phyloP scores from a whole-genome alignment of 2,113 vertebrate genomes.

The Vidua macroura region DNA sequence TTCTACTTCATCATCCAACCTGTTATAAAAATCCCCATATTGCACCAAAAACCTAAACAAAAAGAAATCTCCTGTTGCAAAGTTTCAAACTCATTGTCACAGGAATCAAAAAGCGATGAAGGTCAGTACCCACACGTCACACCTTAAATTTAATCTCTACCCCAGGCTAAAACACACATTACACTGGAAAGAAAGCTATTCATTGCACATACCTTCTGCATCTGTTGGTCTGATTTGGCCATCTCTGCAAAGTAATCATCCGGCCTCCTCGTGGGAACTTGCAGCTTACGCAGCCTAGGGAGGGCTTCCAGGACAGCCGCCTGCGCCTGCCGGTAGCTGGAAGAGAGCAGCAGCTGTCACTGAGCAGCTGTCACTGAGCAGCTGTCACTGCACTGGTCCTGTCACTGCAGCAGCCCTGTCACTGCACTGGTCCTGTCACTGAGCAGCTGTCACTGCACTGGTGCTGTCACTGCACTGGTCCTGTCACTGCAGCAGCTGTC shows the following conservation, averaged over 20 bases:
- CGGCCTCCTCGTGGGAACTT: slow-evolving; percentile 85
- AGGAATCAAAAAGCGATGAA: neutral
- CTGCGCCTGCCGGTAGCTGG: slow-evolving; percentile 92
- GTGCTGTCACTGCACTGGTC: neutral
- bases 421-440: fast-evolving
- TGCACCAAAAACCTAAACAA: neutral
- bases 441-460: neutral
- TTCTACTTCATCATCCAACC: neutral
- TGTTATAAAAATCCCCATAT: neutral
- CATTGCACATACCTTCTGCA: slow-evolving; percentile 88
- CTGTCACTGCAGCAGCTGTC: neutral
- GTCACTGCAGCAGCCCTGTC: fast-evolving
- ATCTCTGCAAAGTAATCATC: slow-evolving; percentile 98
- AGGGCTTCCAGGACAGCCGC: slow-evolving; percentile 85
- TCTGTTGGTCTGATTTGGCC: slow-evolving; percentile 97
- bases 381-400: neutral
- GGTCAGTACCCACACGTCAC: neutral
- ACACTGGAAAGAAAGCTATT: neutral
- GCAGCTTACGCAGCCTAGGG: slow-evolving; percentile 79
- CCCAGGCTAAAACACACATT: neutral
- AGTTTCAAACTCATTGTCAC: neutral
- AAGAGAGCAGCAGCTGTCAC: neutral
- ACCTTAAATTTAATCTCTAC: neutral
- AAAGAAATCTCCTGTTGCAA: neutral
- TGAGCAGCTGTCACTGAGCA: neutral